Evolutionary conservation across 1,140 invertebrate genomes (phyloP).

Genomic region (Calliopsis andreniformis): DNA sequence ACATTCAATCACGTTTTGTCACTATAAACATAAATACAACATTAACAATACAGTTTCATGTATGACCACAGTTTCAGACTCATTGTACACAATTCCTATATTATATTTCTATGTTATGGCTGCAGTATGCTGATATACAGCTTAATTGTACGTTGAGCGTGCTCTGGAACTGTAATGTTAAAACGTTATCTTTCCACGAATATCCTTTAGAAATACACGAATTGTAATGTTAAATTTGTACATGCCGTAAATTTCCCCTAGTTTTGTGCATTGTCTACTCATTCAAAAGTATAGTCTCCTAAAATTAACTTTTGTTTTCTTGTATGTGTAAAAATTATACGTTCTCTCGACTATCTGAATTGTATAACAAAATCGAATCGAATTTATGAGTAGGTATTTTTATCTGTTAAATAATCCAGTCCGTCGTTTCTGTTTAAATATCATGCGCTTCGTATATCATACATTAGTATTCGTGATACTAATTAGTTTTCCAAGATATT

Average conservation of each 20-base stretch:
- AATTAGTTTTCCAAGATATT: conserved; percentile 36
- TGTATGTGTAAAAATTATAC: neutral
- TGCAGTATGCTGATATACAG: conserved; percentile 68
- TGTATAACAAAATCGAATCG: neutral
- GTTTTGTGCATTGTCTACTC: conserved; percentile 52
- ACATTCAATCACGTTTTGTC: conserved; percentile 33
- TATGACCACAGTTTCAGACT: conserved; percentile 43
- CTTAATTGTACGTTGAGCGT: conserved; percentile 53
- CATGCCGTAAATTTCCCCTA: conserved; percentile 38
- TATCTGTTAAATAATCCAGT: neutral
- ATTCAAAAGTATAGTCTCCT: conserved; percentile 5
- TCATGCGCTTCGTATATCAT: conserved; percentile 19
- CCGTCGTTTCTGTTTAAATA: conserved; percentile 10
- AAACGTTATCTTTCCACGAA: conserved; percentile 29
- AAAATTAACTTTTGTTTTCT: conserved; percentile 17
- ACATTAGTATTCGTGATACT: conserved; percentile 20
- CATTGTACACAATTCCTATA: conserved; percentile 35
- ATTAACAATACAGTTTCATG: conserved; percentile 61
- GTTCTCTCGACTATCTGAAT: neutral
- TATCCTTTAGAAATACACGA: conserved; percentile 10
- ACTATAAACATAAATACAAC: conserved; percentile 44
- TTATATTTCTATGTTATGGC: conserved; percentile 56
- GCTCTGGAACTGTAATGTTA: conserved; percentile 64
- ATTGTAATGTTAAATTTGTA: conserved; percentile 30
- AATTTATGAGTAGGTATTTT: neutral